Conservation (phyloP, 92 coral and sea anemone genomes). For the Epizoanthus illoricatus region DNA sequence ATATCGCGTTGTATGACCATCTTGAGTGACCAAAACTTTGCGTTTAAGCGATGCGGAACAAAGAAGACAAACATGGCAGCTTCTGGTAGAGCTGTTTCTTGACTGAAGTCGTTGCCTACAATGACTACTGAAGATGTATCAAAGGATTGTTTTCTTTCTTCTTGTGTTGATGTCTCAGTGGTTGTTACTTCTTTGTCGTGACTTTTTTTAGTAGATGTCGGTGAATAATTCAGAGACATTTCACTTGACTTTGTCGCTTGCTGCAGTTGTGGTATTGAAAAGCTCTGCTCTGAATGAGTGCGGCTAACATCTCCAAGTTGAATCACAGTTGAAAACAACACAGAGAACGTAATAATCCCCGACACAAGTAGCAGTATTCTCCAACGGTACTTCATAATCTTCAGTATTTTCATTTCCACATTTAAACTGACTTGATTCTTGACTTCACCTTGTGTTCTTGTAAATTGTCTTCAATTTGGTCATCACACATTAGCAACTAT, state of each 20-base stretch:
- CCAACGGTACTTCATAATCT: slow-evolving; percentile 7
- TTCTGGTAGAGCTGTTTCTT: background rate
- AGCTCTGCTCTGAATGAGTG: background rate
- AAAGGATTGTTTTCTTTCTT: background rate
- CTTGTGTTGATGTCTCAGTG: slow-evolving; percentile 4
- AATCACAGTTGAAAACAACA: slow-evolving; percentile 7
- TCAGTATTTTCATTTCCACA: background rate
- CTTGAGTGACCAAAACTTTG: background rate
- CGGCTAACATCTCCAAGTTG: slow-evolving; percentile 14
- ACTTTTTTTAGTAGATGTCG: background rate
- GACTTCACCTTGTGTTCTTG: background rate
- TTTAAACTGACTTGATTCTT: background rate
- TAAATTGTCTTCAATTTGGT: background rate
- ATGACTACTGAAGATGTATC: slow-evolving; percentile 15
- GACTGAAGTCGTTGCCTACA: slow-evolving; percentile 28
- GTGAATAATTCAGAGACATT: background rate
- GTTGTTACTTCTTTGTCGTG: background rate
- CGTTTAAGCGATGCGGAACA: slow-evolving; percentile 15
- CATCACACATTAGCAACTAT: no score
- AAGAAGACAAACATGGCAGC: slow-evolving; percentile 1
- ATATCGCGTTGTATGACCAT: background rate
- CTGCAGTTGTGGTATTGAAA: background rate
- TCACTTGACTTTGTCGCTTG: background rate
- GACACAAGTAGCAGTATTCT: background rate
- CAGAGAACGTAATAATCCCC: background rate